A percentile compares a stretch with the other conserved stretches of the same genome.
phyloP scores from a whole-genome alignment of 2,888 invertebrate species.

The Stenchaetothrips biformis region DNA sequence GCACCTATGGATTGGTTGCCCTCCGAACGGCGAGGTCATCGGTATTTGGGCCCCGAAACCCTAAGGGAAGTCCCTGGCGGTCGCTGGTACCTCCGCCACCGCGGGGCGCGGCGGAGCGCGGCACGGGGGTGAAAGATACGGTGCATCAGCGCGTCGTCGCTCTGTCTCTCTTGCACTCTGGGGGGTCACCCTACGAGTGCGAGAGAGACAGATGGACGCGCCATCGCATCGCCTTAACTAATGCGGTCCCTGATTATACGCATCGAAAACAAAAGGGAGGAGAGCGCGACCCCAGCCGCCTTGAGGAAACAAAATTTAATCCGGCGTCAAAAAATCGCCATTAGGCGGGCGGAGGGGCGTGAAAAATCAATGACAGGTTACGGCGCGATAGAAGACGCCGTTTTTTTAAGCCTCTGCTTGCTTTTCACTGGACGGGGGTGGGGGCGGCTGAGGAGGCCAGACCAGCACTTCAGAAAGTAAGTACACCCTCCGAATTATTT shows the following conservation, averaged over 20 bases:
- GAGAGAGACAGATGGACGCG: neutral
- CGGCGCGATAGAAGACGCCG: neutral
- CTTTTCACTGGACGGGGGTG: neutral
- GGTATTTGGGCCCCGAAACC: too few relatives aligned
- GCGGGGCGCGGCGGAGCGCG: neutral
- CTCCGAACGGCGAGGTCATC: too few relatives aligned
- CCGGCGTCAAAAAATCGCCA: constrained; percentile 22
- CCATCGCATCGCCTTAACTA: neutral
- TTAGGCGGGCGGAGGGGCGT: constrained; percentile 6
- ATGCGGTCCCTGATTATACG: constrained; percentile 12
- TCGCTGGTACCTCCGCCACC: neutral
- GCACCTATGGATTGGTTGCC: too few relatives aligned
- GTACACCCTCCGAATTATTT: neutral
- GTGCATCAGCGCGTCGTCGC: neutral
- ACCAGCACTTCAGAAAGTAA: constrained; percentile 8
- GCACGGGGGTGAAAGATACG: neutral
- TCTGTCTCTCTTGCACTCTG: neutral
- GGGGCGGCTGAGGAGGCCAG: neutral
- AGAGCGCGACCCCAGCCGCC: neutral
- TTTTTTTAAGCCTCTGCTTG: neutral
- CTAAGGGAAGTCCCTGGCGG: too few relatives aligned
- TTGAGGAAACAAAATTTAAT: constrained; percentile 20
- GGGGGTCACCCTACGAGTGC: neutral
- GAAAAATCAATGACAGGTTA: constrained; percentile 22
- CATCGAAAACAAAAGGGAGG: constrained; percentile 16